Evolutionary conservation across 2,888 invertebrate species (phyloP).

Genomic region (Limenitis camilla): DNA sequence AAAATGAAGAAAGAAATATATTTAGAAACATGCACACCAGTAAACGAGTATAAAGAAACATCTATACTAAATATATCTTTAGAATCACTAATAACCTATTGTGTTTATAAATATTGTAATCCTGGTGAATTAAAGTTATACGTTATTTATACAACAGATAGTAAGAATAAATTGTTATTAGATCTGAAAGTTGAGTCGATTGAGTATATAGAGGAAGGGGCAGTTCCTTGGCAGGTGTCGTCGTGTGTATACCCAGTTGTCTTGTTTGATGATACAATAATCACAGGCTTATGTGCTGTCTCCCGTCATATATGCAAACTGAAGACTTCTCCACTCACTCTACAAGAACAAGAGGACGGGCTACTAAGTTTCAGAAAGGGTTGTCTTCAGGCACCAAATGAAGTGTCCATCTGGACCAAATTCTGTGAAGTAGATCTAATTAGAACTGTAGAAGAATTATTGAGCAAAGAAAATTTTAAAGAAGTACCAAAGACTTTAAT

Average conservation of each 20-base stretch:
- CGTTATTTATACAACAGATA: constrained; percentile 47
- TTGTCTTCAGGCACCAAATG: constrained; percentile 87
- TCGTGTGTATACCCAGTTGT: constrained; percentile 79
- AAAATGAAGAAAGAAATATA: constrained; percentile 42
- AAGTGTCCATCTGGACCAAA: constrained; percentile 91
- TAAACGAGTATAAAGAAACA: constrained; percentile 31
- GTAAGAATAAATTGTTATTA: constrained; percentile 25
- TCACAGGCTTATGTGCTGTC: constrained; percentile 87
- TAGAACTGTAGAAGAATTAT: constrained; percentile 68
- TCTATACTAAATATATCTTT: constrained; percentile 52
- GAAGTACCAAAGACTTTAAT: constrained; percentile 80
- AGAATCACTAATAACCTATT: constrained; percentile 78
- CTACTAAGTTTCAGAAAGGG: constrained; percentile 86
- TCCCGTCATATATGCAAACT: constrained; percentile 54
- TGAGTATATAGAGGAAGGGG: constrained; percentile 37
- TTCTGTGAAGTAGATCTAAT: constrained; percentile 92
- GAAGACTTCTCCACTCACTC: constrained; percentile 27
- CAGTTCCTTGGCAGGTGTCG: constrained; percentile 64
- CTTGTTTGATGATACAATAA: constrained; percentile 74
- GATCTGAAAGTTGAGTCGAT: constrained; percentile 44
- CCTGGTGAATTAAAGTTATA: constrained; percentile 55
- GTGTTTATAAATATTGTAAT: constrained; percentile 75
- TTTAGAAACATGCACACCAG: constrained; percentile 40
- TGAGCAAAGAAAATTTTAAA: constrained; percentile 30
- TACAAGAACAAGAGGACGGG: constrained; percentile 55